Conservation (phyloP, 2,797 vertebrate species). For the Thripadectes ignobilis region DNA sequence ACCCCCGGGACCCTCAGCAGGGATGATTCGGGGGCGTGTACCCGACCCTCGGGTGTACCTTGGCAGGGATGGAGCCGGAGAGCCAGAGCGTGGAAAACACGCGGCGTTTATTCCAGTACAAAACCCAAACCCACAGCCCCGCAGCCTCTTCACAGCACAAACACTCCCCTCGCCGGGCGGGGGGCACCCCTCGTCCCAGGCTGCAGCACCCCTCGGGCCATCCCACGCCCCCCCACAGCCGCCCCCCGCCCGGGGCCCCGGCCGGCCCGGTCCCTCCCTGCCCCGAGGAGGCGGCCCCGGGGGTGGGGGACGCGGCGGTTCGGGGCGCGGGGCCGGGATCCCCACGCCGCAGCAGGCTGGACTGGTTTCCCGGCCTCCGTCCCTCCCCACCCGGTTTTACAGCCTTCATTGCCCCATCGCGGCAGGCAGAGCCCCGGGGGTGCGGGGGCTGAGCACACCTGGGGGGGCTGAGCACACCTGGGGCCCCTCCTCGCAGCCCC, state of each 20-base stretch:
- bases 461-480: background rate
- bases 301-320: constrained; percentile 19
- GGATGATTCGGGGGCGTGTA: background rate
- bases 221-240: background rate
- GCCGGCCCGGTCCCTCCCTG: background rate
- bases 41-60: accelerated
- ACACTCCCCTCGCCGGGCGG: background rate
- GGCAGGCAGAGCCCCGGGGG: background rate
- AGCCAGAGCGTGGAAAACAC: constrained; percentile 36
- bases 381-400: constrained; percentile 45
- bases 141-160: constrained; percentile 25
- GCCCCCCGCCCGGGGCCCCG: background rate
- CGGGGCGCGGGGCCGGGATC: constrained; percentile 20
- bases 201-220: background rate
- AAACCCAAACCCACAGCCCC: constrained; percentile 16
- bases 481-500: background rate
- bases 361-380: constrained; percentile 54
- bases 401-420: constrained; percentile 27
- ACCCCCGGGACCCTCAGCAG: too few relatives aligned
- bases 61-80: background rate
- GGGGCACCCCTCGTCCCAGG: background rate
- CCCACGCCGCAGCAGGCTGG: constrained; percentile 33
- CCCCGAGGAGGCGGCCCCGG: background rate
- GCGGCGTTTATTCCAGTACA: constrained; percentile 57
- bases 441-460: background rate